A percentile compares a stretch with the other conserved stretches of the same genome.
phyloP scores from a whole-genome alignment of 2,888 invertebrate genomes.

The Parapristionchus giblindavisi region DNA sequence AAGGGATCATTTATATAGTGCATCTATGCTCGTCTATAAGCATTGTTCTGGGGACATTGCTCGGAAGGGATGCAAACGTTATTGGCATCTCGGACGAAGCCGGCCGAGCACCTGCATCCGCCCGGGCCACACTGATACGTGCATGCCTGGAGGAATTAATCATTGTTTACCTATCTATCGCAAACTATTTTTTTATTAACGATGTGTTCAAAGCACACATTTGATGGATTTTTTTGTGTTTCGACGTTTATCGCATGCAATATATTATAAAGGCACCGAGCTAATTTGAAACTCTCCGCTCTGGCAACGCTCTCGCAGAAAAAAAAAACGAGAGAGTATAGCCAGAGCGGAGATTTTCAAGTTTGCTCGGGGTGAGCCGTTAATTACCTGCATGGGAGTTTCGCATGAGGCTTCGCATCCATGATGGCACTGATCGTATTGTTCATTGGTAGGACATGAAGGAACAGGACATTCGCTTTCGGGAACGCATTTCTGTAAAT shows the following conservation, averaged over 20 bases:
- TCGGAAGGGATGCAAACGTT: not conserved
- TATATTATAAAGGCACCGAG: too few relatives aligned
- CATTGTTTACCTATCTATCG: too few relatives aligned
- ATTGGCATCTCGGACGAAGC: slow-evolving; percentile 1
- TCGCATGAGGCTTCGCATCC: slow-evolving; percentile 23
- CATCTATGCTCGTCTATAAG: too few relatives aligned
- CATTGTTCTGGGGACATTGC: not conserved
- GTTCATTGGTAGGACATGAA: not conserved
- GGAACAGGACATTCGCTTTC: not conserved
- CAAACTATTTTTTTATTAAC: too few relatives aligned
- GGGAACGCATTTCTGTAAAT: not conserved
- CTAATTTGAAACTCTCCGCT: too few relatives aligned
- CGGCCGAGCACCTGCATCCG: not conserved
- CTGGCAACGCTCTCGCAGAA: too few relatives aligned
- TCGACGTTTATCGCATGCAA: too few relatives aligned
- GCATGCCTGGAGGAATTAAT: slow-evolving; percentile 8
- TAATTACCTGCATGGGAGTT: not conserved
- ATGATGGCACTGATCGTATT: slow-evolving; percentile 19
- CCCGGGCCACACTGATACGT: slow-evolving; percentile 21
- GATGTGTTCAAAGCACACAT: not conserved
- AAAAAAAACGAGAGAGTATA: too few relatives aligned
- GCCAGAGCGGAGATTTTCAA: too few relatives aligned
- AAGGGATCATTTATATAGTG: too few relatives aligned
- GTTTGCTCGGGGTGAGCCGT: too few relatives aligned
- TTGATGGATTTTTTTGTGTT: too few relatives aligned